Evolutionary conservation across 2,113 vertebrate species (phyloP), one percentile per base, ranked within the genome.

Genomic region (Gasterosteus aculeatus): DNA sequence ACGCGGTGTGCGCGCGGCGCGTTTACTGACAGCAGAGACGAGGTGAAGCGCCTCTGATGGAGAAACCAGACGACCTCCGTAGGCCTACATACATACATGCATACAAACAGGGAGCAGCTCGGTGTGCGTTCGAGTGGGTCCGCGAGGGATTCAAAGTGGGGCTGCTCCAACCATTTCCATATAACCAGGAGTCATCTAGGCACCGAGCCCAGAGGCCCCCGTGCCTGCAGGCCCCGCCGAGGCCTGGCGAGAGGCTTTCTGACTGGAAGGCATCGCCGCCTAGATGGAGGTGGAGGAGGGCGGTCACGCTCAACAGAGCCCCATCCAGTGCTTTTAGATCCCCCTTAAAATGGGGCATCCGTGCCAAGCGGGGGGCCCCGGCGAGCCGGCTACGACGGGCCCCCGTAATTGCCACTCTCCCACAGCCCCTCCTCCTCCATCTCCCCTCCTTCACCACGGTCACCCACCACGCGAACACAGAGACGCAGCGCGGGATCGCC

Each of bases 241-340:
- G 85, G 82, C 83, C 86, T 75, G 77, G 88, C 67, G 18, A 86
- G 85, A 89, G 90, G 82, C 78, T 87, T 83, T 81, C 58, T 62
- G 82, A 71, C 66, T 75, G 77, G 68, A 58, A 78, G 78, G 72
- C 39, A 63, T 18, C 22, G 68, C 73, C 51, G 71, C 75, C 70
- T 64, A n/a, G 51, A 53, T 22, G 29, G 66, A 54, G 61, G 49
- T 22, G 41, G 53, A 18, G 33, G 49, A 66, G 69, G 26, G 65
- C 72, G 83, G 91, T 89, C 80, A 80, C 77, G 10, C n/a, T 89
- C 77, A 89, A 87, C 81, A 80, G 86, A 81, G 87, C 81, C 56
- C 41, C 69, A 46, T 92, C 83, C 85, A 92, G 87, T 88, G 84
- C 86, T 85, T 93, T 93, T 88, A 91, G 91, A 90, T 89, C 89